These are phyloP conservation scores for Nannoperca australis DNA, from an alignment of 2,797 vertebrate species.

Conservation along the genomic window DNA sequence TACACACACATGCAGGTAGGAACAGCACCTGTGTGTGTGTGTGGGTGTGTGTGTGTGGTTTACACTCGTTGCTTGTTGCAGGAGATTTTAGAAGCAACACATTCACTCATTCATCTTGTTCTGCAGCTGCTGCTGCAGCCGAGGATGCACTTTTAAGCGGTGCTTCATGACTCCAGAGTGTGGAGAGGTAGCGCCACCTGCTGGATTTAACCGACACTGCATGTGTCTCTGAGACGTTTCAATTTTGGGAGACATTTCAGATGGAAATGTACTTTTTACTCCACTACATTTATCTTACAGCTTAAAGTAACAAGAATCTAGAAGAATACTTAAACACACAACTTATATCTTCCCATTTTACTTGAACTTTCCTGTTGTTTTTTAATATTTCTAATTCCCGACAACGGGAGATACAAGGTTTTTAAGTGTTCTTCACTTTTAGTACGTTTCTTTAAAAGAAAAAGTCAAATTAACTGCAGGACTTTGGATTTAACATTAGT, in stretches of 20 bases:
- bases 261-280: not conserved
- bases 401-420: not conserved
- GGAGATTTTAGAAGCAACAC: not conserved
- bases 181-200: slow-evolving; percentile 22
- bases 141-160: too few species aligned
- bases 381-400: not conserved
- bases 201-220: not conserved
- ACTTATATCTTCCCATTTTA: not conserved
- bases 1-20: slow-evolving; percentile 49
- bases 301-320: too few species aligned
- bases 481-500: not conserved
- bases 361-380: not conserved
- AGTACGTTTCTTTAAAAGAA: not conserved
- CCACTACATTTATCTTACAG: not conserved
- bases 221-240: not conserved
- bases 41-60: not conserved
- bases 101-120: not conserved
- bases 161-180: not conserved
- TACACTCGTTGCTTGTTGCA: not conserved
- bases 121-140: not conserved
- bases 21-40: not conserved
- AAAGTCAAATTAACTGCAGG: not conserved
- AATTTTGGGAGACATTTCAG: not conserved
- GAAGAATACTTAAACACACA: not conserved
- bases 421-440: not conserved